phyloP scores from a whole-genome alignment of 2,113 vertebrate species.

The Hydrochoerus hydrochaeris region DNA sequence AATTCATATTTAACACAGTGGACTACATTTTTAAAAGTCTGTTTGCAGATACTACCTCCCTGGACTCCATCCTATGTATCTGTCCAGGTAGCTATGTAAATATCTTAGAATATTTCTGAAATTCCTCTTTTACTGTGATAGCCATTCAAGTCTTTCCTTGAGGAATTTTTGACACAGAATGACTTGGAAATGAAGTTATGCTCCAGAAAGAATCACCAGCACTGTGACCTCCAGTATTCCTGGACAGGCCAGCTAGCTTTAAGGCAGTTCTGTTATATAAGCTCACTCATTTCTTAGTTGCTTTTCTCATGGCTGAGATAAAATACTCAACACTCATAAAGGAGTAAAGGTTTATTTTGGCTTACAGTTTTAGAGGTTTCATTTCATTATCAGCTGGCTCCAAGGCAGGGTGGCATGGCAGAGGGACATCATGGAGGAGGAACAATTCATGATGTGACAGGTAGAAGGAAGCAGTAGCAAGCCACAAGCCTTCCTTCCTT shows the following conservation, averaged over 20 bases:
- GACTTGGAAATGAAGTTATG: neutral
- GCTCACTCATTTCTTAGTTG: no score
- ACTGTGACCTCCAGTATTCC: neutral
- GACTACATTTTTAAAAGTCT: neutral
- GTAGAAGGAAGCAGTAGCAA: neutral
- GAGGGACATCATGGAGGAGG: neutral
- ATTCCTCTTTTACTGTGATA: neutral
- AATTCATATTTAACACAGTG: conserved; percentile 7
- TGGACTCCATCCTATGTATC: neutral
- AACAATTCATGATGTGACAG: neutral
- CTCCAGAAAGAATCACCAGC: neutral
- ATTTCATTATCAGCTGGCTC: neutral
- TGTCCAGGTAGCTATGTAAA: neutral
- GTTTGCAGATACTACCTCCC: neutral
- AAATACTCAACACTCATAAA: neutral
- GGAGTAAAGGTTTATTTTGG: neutral
- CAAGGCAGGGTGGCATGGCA: neutral
- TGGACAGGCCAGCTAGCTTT: neutral
- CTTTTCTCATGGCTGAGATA: neutral
- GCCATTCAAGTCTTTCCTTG: neutral
- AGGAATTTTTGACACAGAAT: neutral
- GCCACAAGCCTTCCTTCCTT: neutral
- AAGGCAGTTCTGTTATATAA: neutral
- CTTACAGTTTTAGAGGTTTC: neutral
- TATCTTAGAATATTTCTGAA: neutral